A percentile compares a stretch with the other conserved stretches of the same genome.
phyloP scores from a whole-genome alignment of 1,140 invertebrate species.

The Eupeodes corollae region DNA sequence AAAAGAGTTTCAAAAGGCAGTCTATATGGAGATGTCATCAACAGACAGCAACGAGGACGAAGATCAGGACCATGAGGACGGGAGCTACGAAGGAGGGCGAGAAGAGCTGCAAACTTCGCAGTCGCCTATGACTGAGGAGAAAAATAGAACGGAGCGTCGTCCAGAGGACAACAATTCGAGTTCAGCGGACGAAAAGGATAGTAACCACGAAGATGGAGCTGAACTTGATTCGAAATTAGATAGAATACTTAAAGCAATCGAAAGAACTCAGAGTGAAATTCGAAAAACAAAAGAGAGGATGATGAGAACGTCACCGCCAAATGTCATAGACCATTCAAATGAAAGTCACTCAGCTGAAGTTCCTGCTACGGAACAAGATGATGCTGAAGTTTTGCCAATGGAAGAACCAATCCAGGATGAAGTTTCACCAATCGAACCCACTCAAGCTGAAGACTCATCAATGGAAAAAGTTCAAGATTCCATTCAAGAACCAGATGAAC shows the following conservation, averaged over 20 bases:
- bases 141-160: no score
- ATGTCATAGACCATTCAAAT: conserved; percentile 1
- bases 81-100: conserved; percentile 2
- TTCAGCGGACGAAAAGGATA: conserved; percentile 1
- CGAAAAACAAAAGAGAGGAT: conserved; percentile 21
- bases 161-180: no score
- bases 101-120: neutral
- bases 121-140: no score
- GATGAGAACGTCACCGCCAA: conserved; percentile 13
- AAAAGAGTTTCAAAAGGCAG: conserved; percentile 35
- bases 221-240: conserved; percentile 12
- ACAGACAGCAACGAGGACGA: conserved; percentile 23
- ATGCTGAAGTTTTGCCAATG: neutral
- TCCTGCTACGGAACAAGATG: neutral
- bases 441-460: neutral
- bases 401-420: neutral
- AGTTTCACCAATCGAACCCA: neutral
- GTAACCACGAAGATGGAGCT: conserved; percentile 2
- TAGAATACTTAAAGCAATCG: conserved; percentile 22
- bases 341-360: neutral
- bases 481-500: conserved; percentile 1
- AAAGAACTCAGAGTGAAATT: conserved; percentile 28
- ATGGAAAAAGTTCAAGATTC: neutral
- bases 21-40: conserved; percentile 30
- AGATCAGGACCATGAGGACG: conserved; percentile 5